These are phyloP conservation scores for Gallinago media DNA, from an alignment of 2,113 vertebrate species.

Conservation along the genomic window DNA sequence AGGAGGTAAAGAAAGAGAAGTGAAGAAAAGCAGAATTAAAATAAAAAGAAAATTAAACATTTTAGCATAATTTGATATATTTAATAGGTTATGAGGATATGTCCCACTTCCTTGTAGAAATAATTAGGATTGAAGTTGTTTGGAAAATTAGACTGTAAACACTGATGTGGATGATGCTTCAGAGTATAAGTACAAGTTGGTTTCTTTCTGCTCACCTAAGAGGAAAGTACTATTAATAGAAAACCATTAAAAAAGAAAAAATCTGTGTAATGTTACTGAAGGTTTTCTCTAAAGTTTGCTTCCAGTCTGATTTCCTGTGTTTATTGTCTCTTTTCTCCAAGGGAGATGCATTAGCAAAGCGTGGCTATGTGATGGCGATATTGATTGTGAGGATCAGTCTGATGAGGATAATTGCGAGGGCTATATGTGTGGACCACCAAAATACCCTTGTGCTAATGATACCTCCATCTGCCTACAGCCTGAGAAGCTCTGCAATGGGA, in stretches of 20 bases:
- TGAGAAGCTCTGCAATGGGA: conserved; percentile 95
- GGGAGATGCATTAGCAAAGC: conserved; percentile 98
- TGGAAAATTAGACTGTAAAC: not conserved
- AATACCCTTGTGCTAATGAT: conserved; percentile 95
- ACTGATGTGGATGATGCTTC: not conserved
- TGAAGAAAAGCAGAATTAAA: not conserved
- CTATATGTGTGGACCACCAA: conserved; percentile 92
- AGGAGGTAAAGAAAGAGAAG: not conserved
- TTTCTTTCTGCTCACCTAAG: not conserved
- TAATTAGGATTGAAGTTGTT: not conserved
- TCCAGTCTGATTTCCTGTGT: conserved; percentile 55
- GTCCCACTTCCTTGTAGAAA: not conserved
- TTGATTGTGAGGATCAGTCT: conserved; percentile 97
- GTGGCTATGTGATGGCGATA: conserved; percentile 98
- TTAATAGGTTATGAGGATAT: not conserved
- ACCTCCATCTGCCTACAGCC: conserved; percentile 91
- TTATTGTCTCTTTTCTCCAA: conserved; percentile 77
- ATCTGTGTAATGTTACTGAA: not conserved
- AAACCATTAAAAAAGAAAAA: not conserved
- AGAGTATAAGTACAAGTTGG: not conserved
- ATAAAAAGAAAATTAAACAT: not conserved
- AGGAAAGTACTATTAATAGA: not conserved
- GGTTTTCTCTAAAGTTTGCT: not conserved
- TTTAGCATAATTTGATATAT: not conserved
- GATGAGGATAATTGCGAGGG: conserved; percentile 94